Base-by-base conservation (phyloP, 2,797 vertebrate genomes). In the Gymnopithys bicolor region DNA sequence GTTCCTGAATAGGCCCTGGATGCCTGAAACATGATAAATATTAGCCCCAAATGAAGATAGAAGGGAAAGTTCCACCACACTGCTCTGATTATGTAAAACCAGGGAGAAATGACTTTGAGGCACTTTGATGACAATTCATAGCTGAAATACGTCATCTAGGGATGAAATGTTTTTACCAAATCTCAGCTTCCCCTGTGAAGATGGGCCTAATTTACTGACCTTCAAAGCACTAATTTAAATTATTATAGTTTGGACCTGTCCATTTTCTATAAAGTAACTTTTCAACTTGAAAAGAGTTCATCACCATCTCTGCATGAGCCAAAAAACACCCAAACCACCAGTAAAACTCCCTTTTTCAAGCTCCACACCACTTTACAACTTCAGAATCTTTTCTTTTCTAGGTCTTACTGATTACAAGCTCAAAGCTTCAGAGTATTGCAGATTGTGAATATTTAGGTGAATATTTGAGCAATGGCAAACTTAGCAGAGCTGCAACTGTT, bases 191-290 rank as follows among this genome's bases (percentile, higher is more conserved):
- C 25, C 51, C 39, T 55, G 51, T 79, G 74, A 84, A 94, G 58
- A 13, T n/a, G 93, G n/a, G 66, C 35, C 69, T 88, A 69, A 53
- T 88, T 81, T 91, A 85, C 33, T 95, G 73, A 89, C 78, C 76
- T 89, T 88, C 90, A 90, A 93, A 91, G 64, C 16, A 66, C 35
- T 81, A 16, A 83, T 62, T 86, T 68, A 73, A 35, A 69, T 63
- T 32, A 30, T 41, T 30, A 16, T 48, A 32, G 19, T 45, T 78
- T 51, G 32, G 35, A 13, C 19, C 7, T 62, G 35, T 32, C 58
- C 13, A 23, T 93, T 68, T 80, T 27, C 58, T 55, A 10, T 32
- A 13, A 69, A 74, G 19, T 37, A 1, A 22, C 23, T 43, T 70
- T 66, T 60, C 14, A 90, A 49, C 10, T 75, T 64, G 4, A 3